These are phyloP conservation scores for Stegodyphus mimosarum DNA, from an alignment of 1,140 invertebrate species.

Conservation along the genomic window DNA sequence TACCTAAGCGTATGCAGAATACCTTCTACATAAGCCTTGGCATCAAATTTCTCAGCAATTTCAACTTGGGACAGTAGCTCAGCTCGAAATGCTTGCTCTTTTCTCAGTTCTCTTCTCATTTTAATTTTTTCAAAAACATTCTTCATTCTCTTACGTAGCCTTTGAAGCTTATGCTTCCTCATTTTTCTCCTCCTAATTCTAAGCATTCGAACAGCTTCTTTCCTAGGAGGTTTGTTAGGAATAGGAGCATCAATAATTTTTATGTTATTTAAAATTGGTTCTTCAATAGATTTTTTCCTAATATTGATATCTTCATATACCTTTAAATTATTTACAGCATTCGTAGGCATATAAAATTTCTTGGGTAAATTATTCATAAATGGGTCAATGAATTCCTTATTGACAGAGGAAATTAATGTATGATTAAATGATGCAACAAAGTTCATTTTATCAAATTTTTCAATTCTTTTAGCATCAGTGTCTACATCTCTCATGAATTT, in stretches of 20 bases:
- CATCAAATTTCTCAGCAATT: constrained; percentile 79
- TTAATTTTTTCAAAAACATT: constrained; percentile 77
- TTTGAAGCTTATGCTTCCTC: constrained; percentile 85
- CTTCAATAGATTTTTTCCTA: neutral
- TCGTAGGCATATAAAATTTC: neutral
- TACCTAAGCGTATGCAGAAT: constrained; percentile 75
- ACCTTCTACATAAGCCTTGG: constrained; percentile 77
- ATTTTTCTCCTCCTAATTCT: constrained; percentile 85
- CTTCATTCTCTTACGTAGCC: constrained; percentile 82
- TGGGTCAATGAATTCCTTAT: neutral
- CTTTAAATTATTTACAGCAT: neutral
- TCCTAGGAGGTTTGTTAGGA: constrained; percentile 66
- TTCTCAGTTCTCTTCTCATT: constrained; percentile 76
- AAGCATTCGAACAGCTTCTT: constrained; percentile 79
- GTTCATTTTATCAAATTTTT: too few relatives aligned
- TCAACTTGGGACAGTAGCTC: constrained; percentile 77
- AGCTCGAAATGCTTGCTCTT: constrained; percentile 81
- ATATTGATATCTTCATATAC: neutral
- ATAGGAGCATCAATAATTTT: neutral
- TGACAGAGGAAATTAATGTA: neutral
- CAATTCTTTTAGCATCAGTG: too few relatives aligned
- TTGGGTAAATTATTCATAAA: neutral
- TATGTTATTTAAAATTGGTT: neutral
- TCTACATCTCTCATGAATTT: too few relatives aligned
- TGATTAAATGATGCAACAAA: too few relatives aligned